phyloP scores from a whole-genome alignment of 2,113 vertebrate genomes.

The Cyprinodon tularosa region DNA sequence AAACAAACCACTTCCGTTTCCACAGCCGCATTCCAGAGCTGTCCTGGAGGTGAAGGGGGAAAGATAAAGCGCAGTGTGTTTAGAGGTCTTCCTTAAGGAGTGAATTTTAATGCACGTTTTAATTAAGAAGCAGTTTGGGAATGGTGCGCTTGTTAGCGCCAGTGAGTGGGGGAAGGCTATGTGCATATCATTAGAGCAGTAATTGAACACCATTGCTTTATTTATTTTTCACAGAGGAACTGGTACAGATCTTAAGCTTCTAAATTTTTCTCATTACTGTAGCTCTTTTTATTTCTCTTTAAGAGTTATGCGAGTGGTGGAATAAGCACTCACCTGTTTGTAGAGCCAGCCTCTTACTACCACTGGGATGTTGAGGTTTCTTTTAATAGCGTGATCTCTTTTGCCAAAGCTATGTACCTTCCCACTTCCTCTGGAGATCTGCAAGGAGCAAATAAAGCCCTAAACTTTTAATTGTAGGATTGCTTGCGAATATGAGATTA shows the following conservation, averaged over 20 bases:
- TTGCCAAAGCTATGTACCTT: slow-evolving; percentile 98
- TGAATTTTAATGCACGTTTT: slow-evolving; percentile 24
- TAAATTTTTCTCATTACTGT: background rate
- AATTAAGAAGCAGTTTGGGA: slow-evolving; percentile 46
- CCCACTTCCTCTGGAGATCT: slow-evolving; percentile 83
- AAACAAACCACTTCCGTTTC: slow-evolving; percentile 98
- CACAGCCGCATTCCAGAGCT: slow-evolving; percentile 98
- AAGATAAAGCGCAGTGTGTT: slow-evolving; percentile 37
- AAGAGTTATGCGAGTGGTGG: background rate
- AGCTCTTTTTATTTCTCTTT: background rate
- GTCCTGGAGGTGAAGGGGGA: slow-evolving; percentile 84
- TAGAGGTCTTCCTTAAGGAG: slow-evolving; percentile 27
- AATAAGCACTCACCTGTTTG: slow-evolving; percentile 87
- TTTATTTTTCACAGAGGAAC: slow-evolving; percentile 2
- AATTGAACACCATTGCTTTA: background rate
- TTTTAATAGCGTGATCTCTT: slow-evolving; percentile 93
- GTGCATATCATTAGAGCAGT: slow-evolving; percentile 31
- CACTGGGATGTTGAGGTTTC: slow-evolving; percentile 93
- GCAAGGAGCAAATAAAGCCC: slow-evolving; percentile 36
- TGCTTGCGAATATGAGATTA: background rate
- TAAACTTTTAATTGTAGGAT: slow-evolving; percentile 1
- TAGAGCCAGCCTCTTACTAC: slow-evolving; percentile 97
- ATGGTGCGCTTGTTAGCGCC: slow-evolving; percentile 10
- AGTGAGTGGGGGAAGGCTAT: background rate
- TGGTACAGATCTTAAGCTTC: slow-evolving; percentile 9